Evolutionary conservation across 2,888 invertebrate species (phyloP).

Genomic region (Aleiodes alternator): DNA sequence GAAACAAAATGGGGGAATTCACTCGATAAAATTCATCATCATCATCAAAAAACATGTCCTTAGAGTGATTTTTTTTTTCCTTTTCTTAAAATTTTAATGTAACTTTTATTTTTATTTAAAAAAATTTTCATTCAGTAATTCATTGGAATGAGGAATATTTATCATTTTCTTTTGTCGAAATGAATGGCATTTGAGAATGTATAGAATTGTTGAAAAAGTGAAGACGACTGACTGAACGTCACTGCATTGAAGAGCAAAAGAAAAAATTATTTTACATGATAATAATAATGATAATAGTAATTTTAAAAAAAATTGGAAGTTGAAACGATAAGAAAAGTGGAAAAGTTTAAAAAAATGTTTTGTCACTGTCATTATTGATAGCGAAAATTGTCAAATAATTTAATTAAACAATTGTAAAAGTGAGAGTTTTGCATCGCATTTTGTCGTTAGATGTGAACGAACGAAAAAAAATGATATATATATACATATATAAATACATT

Average conservation of each 20-base stretch:
- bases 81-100: not conserved
- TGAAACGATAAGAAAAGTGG: no score
- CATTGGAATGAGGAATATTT: not conserved
- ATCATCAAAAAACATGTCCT: conserved; percentile 15
- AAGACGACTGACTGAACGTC: no score
- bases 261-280: no score
- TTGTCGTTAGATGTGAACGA: conserved; percentile 31
- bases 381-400: not conserved
- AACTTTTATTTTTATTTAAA: not conserved
- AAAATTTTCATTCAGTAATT: not conserved
- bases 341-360: conserved; percentile 21
- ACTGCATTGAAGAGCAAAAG: no score
- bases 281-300: conserved; percentile 1
- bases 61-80: conserved; percentile 13
- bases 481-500: not conserved
- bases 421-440: conserved; percentile 16
- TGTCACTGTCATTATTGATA: not conserved
- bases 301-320: no score
- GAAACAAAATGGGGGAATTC: conserved; percentile 37
- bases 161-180: not conserved
- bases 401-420: not conserved
- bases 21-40: conserved; percentile 15
- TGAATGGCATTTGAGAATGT: not conserved
- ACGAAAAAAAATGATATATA: conserved; percentile 7
- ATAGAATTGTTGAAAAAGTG: no score